Conservation (phyloP, 2,888 invertebrate genomes). For the Coelopa pilipes region DNA sequence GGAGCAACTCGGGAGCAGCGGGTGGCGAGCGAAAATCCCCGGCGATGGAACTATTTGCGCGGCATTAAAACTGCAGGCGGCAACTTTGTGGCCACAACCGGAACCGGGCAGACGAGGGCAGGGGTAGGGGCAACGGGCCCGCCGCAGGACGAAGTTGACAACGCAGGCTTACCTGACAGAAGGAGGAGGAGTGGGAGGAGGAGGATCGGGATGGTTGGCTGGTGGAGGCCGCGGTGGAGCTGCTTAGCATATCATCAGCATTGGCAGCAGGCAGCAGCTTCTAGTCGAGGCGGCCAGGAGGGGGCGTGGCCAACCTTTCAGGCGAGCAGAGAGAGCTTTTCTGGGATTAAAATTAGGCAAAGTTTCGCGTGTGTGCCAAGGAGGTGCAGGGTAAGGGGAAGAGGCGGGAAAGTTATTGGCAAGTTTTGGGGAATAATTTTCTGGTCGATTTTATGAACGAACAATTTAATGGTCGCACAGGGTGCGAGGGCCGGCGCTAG, state of each 20-base stretch:
- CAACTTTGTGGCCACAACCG: no score
- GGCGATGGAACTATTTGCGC: no score
- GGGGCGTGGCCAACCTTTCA: conserved; percentile 32
- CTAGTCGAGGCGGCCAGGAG: background rate
- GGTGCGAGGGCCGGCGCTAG: no score
- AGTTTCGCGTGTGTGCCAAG: conserved; percentile 1
- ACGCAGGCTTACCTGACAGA: background rate
- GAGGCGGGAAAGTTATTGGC: background rate
- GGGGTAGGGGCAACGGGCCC: no score
- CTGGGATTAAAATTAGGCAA: conserved; percentile 2
- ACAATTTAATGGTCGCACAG: background rate
- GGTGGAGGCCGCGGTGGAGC: conserved; percentile 2
- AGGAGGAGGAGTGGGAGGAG: background rate
- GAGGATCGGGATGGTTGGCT: background rate
- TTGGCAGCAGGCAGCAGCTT: conserved; percentile 44
- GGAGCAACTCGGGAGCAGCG: no score
- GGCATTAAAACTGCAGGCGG: no score
- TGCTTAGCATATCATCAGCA: conserved; percentile 48
- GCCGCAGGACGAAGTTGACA: no score
- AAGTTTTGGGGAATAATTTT: background rate
- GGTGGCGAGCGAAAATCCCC: no score
- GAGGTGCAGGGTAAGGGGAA: no score
- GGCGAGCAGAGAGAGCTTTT: conserved; percentile 33
- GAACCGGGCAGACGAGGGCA: no score
- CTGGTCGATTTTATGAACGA: background rate